Base-by-base conservation (phyloP, 2,113 vertebrate species). In the Apteryx mantelli region DNA sequence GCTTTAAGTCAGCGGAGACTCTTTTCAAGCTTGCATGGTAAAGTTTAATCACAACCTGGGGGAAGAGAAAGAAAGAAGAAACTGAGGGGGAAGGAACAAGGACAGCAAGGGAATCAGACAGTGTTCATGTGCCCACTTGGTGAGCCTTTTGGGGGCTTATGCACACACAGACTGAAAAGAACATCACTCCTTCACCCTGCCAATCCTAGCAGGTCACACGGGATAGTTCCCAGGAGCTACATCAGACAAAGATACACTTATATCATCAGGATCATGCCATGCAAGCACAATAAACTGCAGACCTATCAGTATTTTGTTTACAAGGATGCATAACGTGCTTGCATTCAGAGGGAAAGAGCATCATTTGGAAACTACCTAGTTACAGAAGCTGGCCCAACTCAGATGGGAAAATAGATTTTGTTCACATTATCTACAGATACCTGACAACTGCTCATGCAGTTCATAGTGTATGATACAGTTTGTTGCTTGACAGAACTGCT, bases 1-100 rank as follows among this genome's bases (percentile, higher is more conserved):
- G 28, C 65, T 66, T 78, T 64, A 75, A 64, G 38, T n/a, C 19
- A 73, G 46, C 13, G 21, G 24, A 79, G 36, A 28, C 21, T 53
- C 46, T 58, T 42, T 56, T 40, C 0, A 1, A 82, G 53, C 6
- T 12, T 44, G 42, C 0, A 2, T 6, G 3, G 36, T 34, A 9
- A 77, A 92, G 5, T 7, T 40, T 8, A 53, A 56, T 8, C n/a
- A 69, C 66, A 61, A 16, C n/a, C 32, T 40, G 65, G 40, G 26
- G n/a, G 58, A 86, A 90, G 28, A 91, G 13, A 74, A 65, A 78
- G 44, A 38, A 61, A 50, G 34, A 60, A 85, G 26, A 83, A 86
- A 58, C 0, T 7, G 19, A 74, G 40, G 11, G 4, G 21, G 18
- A 42, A 76, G 20, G 5, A 85, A 5, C 3, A 30, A 46, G 20